Evolutionary conservation across 2,113 vertebrate species (phyloP).

Genomic region (Athene noctua): DNA sequence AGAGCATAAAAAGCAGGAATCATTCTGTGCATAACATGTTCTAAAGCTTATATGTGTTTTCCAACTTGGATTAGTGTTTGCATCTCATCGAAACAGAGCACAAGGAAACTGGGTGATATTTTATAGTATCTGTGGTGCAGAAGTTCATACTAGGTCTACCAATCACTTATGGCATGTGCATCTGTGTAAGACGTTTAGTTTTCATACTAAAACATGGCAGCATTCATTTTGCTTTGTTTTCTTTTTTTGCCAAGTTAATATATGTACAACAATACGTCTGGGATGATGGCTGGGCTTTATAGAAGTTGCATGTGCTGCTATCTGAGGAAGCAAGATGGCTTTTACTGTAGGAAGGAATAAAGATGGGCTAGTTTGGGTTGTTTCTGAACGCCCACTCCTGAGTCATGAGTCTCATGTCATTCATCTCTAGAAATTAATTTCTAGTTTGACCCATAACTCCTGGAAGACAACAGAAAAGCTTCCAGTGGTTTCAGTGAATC

Average conservation of each 20-base stretch:
- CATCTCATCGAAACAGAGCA: slow-evolving; percentile 39
- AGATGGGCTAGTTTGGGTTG: neutral
- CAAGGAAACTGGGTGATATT: neutral
- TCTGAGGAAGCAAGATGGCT: neutral
- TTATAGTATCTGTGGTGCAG: neutral
- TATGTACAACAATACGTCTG: neutral
- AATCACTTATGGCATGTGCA: neutral
- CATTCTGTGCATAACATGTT: slow-evolving; percentile 3
- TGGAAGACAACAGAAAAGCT: neutral
- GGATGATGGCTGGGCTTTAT: neutral
- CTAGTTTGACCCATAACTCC: neutral
- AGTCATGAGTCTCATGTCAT: neutral
- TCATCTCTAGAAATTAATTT: neutral
- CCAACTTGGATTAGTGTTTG: slow-evolving; percentile 41
- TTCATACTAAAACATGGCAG: slow-evolving; percentile 26
- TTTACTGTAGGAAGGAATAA: neutral
- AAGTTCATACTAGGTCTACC: neutral
- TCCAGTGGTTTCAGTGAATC: neutral
- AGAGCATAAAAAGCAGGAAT: slow-evolving; percentile 39
- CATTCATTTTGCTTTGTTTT: slow-evolving; percentile 30
- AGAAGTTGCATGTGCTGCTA: neutral
- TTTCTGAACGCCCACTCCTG: neutral
- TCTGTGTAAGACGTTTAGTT: neutral
- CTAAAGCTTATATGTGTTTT: slow-evolving; percentile 40
- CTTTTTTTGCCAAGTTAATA: slow-evolving; percentile 26